Evolutionary conservation across 1,140 invertebrate species (phyloP), one percentile per base, ranked within the genome.

Genomic region (Ceratina australensis): DNA sequence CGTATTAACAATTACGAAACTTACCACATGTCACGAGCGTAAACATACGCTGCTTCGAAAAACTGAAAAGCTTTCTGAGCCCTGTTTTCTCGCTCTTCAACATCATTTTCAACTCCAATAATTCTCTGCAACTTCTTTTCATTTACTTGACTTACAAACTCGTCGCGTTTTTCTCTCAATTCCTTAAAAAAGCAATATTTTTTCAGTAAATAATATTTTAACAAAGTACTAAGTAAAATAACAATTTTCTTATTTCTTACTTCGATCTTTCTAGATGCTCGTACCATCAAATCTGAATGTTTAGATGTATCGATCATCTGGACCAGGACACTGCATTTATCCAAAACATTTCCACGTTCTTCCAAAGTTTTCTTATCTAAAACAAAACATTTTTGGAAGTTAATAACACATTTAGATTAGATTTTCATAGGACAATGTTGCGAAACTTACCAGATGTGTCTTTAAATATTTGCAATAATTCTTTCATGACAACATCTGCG

Each of bases 21-120:
- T 86, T 77, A 87, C 89, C 87, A 90, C 22, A 86, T 71, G 72
- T 91, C 87, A 42, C 89, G 81, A 0, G 88, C 75, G 28, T 83
- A 89, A 49, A 49, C 63, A 68, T 91, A 91, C 33, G 90, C 78
- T 13, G 83, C 26, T 54, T 90, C 84, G 15, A 91, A 89, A 50
- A 79, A 83, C 20, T 80, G 64, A 16, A 92, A 90, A 56, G 85
- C 89, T 49, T 63, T 74, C 1, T 72, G 24, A 1, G 89, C 87
- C 49, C 74, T 86, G 0, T 22, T 33, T 67, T 90, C 80, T 60
- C 86, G 69, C 52, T 85, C 83, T 47, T 56, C 20, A 0, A 56
- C 1, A 71, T 83, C 54, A 10, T 72, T 8, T 24, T 66, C 59
- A 3, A 15, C 22, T 7, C 83, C 86, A 24, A 89, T 81, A 67